These are phyloP conservation scores for Corydoras sp. DNA, from an alignment of 2,113 vertebrate species.

Conservation along the genomic window DNA sequence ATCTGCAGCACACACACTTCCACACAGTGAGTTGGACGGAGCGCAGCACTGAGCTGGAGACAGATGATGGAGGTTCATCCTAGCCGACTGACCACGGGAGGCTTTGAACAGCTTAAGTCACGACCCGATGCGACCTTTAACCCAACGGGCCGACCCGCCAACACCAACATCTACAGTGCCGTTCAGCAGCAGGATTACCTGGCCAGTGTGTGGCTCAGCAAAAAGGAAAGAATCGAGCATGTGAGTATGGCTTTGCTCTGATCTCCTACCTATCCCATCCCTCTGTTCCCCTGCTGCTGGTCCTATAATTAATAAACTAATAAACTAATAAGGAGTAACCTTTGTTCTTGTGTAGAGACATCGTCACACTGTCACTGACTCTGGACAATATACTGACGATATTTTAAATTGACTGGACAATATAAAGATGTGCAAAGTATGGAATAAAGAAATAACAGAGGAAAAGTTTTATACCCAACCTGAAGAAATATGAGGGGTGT, in stretches of 20 bases:
- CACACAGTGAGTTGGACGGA: background rate
- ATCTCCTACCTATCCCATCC: background rate
- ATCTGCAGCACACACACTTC: slow-evolving; percentile 1
- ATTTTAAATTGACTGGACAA: too few species aligned
- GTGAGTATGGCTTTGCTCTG: slow-evolving; percentile 59
- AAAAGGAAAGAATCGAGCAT: slow-evolving; percentile 76
- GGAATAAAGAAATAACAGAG: too few species aligned
- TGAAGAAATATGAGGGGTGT: too few species aligned
- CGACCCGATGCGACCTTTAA: slow-evolving; percentile 12
- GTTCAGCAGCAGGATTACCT: slow-evolving; percentile 83
- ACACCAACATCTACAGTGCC: slow-evolving; percentile 70
- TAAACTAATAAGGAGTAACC: too few species aligned
- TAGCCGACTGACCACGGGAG: background rate
- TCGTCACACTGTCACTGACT: background rate
- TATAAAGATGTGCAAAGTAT: too few species aligned
- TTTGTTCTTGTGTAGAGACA: background rate
- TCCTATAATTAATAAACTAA: background rate
- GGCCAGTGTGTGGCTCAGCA: slow-evolving; percentile 73
- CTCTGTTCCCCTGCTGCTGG: background rate
- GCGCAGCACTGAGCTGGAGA: background rate
- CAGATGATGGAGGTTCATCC: slow-evolving; percentile 10
- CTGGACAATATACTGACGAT: background rate
- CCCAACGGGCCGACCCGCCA: slow-evolving; percentile 57
- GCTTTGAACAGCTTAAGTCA: background rate
- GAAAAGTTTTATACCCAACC: too few species aligned